A percentile compares a stretch with the other conserved stretches of the same genome.
Conservation (phyloP, 2,113 vertebrate genomes). For the Charadrius vociferus region DNA sequence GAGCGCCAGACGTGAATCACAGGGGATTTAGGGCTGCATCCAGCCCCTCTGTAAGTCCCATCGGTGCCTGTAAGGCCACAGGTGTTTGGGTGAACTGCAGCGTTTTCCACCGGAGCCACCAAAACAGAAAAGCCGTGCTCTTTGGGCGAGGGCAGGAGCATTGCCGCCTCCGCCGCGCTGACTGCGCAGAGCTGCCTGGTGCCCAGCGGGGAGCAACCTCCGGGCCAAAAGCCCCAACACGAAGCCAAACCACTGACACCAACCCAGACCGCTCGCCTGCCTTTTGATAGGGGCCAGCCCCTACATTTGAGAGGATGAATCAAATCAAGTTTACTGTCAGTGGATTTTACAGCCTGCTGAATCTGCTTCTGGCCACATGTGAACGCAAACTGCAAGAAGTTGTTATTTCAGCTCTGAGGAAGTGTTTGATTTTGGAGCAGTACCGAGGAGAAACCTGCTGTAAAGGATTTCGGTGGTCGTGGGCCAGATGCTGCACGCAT, state of each 20-base stretch:
- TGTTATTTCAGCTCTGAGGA: not conserved
- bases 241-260: not conserved
- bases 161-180: fast-evolving
- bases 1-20: fast-evolving
- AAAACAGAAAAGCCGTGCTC: not conserved
- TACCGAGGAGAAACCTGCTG: not conserved
- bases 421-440: not conserved
- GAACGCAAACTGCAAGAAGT: not conserved
- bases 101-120: not conserved
- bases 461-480: not conserved
- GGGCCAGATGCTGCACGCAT: not conserved
- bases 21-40: not conserved
- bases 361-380: not conserved
- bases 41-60: not conserved
- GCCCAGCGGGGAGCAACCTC: not conserved
- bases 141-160: fast-evolving
- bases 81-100: not conserved
- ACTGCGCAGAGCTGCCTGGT: not conserved
- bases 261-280: not conserved
- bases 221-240: fast-evolving
- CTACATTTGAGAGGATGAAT: not conserved
- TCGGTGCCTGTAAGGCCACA: not conserved
- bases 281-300: not conserved
- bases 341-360: not conserved
- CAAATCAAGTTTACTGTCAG: not conserved